Conservation (phyloP, 2,113 vertebrate species). For the Anhinga rufa region DNA sequence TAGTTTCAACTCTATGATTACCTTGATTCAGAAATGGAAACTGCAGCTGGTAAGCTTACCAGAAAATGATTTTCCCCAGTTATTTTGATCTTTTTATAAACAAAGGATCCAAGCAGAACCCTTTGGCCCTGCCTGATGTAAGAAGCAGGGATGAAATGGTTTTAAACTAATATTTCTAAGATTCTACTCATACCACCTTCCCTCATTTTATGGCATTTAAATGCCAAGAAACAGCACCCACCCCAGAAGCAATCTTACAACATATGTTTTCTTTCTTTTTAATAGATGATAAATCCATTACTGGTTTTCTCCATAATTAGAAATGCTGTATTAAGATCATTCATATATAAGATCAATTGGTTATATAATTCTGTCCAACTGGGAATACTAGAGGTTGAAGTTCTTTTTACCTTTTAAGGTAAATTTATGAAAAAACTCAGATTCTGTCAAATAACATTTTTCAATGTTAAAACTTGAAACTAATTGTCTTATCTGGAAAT, state of each 20-base stretch:
- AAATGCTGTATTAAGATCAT: background rate
- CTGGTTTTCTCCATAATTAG: background rate
- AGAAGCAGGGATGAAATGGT: background rate
- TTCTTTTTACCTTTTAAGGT: background rate
- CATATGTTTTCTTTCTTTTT: background rate
- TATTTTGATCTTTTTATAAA: background rate
- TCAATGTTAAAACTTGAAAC: background rate
- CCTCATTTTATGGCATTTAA: background rate
- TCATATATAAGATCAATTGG: background rate
- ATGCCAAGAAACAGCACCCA: background rate
- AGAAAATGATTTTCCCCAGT: background rate
- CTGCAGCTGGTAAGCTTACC: background rate
- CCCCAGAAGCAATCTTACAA: background rate
- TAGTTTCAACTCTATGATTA: background rate
- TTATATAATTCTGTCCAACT: background rate
- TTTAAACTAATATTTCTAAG: background rate
- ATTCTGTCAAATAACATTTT: background rate
- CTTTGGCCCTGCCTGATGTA: background rate
- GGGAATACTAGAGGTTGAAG: background rate
- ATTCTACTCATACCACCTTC: background rate
- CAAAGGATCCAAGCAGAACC: background rate
- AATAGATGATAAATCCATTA: background rate
- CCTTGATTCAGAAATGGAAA: background rate
- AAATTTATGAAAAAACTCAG: background rate
- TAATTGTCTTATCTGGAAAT: background rate